Base-by-base conservation (phyloP, 2,888 invertebrate species). In the Acleris emargana region DNA sequence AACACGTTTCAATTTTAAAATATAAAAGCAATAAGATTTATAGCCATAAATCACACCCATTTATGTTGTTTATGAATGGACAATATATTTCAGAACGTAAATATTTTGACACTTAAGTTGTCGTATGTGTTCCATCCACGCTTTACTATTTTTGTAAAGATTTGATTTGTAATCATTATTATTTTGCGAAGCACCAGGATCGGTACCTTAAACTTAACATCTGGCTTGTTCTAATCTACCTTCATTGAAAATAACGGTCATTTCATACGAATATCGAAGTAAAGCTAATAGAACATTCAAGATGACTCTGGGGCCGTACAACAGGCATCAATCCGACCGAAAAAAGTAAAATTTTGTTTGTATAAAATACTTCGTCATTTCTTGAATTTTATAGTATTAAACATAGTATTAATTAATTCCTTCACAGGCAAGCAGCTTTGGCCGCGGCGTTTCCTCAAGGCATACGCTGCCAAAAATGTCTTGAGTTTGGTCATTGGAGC, bases 401-500 rank as follows among this genome's bases (percentile, higher is more conserved):
- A n/a, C n/a, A 68, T 61, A 54, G 25, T 68, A 32, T 67, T 25
- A 42, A 64, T 64, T 43, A 61, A 60, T 68, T 72, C 69, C 50
- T 72, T 69, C 74, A 9, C 75, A 94, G 94, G 73, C 93, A 93
- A 77, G 94, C 93, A 61, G 94, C 94, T 68, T 86, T 95, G 78
- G 94, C 94, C 42, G 93, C 94, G 17, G 94, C 94, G 0, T 95
- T 95, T 83, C 96, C 96, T 1, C 95, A 96, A 84, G 96, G 96
- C 13, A 94, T 96, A 68, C 94, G 97, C 25, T 99, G 98, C 82
- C 98, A 98, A 84, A 98, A 98, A 89, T 99, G 98, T 81, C 89
- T 98, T 55, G 96, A 98, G 86, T 95, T 95, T 79, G 98, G 98
- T 0, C 98, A 99, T 83, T 99, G 98, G 97, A 98, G 97, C 68